A percentile compares a stretch with the other conserved stretches of the same genome.
Evolutionary conservation across 2,797 vertebrate genomes (phyloP).

Genomic region (Rhinophrynus dorsalis): DNA sequence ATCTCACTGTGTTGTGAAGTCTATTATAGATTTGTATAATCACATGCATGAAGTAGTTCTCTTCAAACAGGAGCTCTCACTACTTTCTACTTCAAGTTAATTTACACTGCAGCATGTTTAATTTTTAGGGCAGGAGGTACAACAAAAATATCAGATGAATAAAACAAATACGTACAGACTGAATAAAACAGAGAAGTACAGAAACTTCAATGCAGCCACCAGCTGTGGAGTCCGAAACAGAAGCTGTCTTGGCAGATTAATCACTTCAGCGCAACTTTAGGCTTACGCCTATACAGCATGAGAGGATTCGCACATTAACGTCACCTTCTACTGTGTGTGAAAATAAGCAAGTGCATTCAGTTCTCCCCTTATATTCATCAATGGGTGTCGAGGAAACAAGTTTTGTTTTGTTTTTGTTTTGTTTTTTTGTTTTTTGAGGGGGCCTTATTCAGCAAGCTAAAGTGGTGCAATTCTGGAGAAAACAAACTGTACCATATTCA

Average conservation of each 20-base stretch:
- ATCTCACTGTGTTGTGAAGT: no score
- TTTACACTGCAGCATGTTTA: conserved; percentile 16
- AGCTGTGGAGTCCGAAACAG: neutral
- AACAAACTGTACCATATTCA: no score
- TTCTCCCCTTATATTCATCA: neutral
- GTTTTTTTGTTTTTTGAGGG: no score
- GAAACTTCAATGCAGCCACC: neutral
- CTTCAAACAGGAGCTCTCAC: no score
- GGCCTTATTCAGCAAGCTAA: no score
- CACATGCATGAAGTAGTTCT: no score
- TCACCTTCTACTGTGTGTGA: neutral
- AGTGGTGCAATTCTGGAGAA: no score
- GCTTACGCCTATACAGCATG: neutral
- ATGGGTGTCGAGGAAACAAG: neutral
- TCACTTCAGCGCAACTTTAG: neutral
- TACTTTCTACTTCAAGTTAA: neutral
- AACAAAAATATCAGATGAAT: neutral
- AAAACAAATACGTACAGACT: neutral
- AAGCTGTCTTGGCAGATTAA: neutral
- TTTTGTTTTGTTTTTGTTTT: neutral
- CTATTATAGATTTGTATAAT: no score
- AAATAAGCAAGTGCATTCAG: neutral
- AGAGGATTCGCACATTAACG: neutral
- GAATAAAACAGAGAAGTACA: neutral
- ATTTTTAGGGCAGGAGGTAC: conserved; percentile 1